Percentiles rank a stretch among this genome's conserved stretches.
phyloP scores from a whole-genome alignment of 2,113 vertebrate species.

The Electrona antarctica region DNA sequence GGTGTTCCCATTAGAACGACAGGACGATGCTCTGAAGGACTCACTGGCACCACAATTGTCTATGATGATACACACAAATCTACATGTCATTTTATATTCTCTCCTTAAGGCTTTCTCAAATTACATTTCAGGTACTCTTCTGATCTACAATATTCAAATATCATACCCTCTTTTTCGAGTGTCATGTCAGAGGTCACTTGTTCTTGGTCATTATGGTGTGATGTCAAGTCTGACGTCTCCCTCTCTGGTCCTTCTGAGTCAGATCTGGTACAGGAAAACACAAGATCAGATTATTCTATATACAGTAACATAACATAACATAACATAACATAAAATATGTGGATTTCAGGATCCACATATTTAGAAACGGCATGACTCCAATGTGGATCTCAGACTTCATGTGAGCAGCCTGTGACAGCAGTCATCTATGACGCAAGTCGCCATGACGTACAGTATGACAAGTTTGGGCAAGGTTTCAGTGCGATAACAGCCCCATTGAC shows the following conservation, averaged over 20 bases:
- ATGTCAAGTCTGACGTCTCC: constrained; percentile 8
- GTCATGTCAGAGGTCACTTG: constrained; percentile 28
- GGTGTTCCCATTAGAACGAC: constrained; percentile 23
- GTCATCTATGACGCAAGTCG: too few relatives aligned
- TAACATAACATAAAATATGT: too few relatives aligned
- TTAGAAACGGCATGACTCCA: too few relatives aligned
- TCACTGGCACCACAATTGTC: constrained; percentile 33
- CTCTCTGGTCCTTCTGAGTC: constrained; percentile 51
- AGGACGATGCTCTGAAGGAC: constrained; percentile 20
- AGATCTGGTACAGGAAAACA: constrained; percentile 45
- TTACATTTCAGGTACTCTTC: not conserved
- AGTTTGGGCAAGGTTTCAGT: too few relatives aligned
- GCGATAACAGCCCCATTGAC: too few relatives aligned
- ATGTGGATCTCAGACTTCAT: too few relatives aligned
- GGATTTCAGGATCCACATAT: too few relatives aligned
- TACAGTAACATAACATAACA: too few relatives aligned
- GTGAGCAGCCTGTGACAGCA: too few relatives aligned
- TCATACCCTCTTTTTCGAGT: constrained; percentile 64
- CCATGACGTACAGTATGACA: too few relatives aligned
- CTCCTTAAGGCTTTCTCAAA: not conserved
- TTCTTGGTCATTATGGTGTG: constrained; percentile 20
- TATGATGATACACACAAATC: constrained; percentile 18
- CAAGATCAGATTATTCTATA: constrained; percentile 1
- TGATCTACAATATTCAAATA: not conserved
- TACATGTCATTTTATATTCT: not conserved